Evolutionary conservation across 2,888 invertebrate genomes (phyloP), one percentile per base, ranked within the genome.

Genomic region (Theretra japonica): DNA sequence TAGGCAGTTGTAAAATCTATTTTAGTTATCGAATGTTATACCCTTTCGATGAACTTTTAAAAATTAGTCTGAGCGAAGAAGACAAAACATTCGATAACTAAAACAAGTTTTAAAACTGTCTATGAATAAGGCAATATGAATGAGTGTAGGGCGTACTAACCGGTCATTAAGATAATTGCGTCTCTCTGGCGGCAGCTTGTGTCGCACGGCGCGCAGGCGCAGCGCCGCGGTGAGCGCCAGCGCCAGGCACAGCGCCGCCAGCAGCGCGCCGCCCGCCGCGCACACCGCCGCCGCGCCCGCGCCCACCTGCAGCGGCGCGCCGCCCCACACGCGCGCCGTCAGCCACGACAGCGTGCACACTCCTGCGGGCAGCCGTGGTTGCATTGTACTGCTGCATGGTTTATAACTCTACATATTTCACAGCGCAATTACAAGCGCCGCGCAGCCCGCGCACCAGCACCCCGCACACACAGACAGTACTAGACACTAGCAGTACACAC

Each of bases 311-410:
- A 84, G 95, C 0, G 94, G 93, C 8, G 93, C 96, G 71, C 96
- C 95, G 78, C 96, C 96, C 78, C 96, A 96, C 68, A 96, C 89
- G 75, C 96, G 95, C 62, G 96, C 96, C 7, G 96, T 96, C 71
- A 96, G 92, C 79, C 96, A 96, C 11, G 96, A 95, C 72, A 97
- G 90, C 23, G 96, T 95, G 68, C 96, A 96, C 30, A 96, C 96
- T 50, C 96, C 97, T 96, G 79, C 2, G 79, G 77, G 19, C 1
- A n/a, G 59, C 50, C n/a, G n/a, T n/a, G 58, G 21, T 57, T 33
- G 28, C 11, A 57, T 56, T 57, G 21, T 57, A 28, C 57, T 23
- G 8, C 7, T 28, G 48, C n/a, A 2, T 4, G 17, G 25, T 23
- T 73, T 72, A 8, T 50, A 30, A 4, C 6, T 21, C 8, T 25